Evolutionary conservation across 2,888 invertebrate species (phyloP), one percentile per base, ranked within the genome.

Genomic region (Machimus atricapillus): DNA sequence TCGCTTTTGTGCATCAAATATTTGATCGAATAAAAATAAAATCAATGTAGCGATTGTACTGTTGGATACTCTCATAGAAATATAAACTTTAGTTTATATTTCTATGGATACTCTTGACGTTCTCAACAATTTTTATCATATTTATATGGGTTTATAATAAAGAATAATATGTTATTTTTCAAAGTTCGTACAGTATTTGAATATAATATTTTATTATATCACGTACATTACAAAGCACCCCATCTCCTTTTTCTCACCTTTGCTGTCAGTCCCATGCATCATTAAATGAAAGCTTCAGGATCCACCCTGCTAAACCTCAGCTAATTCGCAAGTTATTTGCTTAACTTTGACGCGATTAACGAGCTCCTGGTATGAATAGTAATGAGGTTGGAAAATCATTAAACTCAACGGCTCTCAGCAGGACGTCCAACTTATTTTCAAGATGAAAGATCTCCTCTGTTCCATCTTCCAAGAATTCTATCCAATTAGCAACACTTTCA

Each of bases 181-280:
- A 37, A 37, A 37, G 37, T 37, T 37, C 0, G 1, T 9, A 37
- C 0, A 37, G 37, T 37, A 37, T 37, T 37, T 34, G 2, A 34
- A 34, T 34, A 34, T 34, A 2, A 37, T 8, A 7, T 37, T 1
- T 37, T 37, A 37, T 34, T 34, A 34, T 66, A 19, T 12, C 14
- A 3, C 12, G 12, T 1, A 9, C 19, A 23, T 66, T 66, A 23
- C 66, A 19, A 66, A 66, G 12, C 8, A 66, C 4, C 19, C 14
- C 14, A 2, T 8, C n/a, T 16, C 37, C 76, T 34, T 34, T 79
- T 19, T 43, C 19, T 19, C 66, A 40, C 46, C 66, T 78, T 78
- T 52, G 40, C 82, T 87, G 87, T 85, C 87, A 85, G 31, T 46
- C 46, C 14, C 85, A 87, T 66, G 56, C 85, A 85, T 87, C 87